phyloP scores from a whole-genome alignment of 2,797 vertebrate genomes.

The Numenius phaeopus region DNA sequence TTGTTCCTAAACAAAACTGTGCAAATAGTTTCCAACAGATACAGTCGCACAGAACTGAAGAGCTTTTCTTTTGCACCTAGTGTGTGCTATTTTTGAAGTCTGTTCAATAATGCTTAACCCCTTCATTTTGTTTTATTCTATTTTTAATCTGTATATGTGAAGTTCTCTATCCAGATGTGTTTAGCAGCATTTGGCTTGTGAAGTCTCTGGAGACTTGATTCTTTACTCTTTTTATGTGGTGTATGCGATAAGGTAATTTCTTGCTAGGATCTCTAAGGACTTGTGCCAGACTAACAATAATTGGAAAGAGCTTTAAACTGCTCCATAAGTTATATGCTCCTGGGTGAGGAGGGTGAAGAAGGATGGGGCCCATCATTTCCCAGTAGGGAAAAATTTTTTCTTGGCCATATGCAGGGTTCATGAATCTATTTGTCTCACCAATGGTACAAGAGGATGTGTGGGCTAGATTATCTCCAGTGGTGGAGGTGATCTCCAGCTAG shows the following conservation, averaged over 20 bases:
- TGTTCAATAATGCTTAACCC: neutral
- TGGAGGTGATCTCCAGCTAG: too few relatives aligned
- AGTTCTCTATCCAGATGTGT: neutral
- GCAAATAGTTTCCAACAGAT: neutral
- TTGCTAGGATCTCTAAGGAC: neutral
- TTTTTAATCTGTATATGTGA: neutral
- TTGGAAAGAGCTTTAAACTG: neutral
- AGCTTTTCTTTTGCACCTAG: neutral
- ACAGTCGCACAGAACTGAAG: neutral
- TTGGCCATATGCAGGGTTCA: neutral
- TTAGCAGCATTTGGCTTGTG: neutral
- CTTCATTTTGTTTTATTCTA: neutral
- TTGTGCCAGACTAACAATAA: neutral
- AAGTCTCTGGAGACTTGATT: neutral
- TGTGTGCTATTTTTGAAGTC: neutral
- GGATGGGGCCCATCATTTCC: neutral
- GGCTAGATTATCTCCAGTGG: too few relatives aligned
- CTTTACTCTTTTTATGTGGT: neutral
- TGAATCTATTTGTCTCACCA: neutral
- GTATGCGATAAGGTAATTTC: neutral
- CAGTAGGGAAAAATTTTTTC: accelerated
- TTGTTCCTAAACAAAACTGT: neutral
- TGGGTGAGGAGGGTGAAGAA: neutral
- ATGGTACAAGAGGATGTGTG: neutral
- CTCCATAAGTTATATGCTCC: neutral